A percentile compares a stretch with the other conserved stretches of the same genome.
Evolutionary conservation across 2,888 invertebrate species (phyloP).

Genomic region (Pachydiplax longipennis): DNA sequence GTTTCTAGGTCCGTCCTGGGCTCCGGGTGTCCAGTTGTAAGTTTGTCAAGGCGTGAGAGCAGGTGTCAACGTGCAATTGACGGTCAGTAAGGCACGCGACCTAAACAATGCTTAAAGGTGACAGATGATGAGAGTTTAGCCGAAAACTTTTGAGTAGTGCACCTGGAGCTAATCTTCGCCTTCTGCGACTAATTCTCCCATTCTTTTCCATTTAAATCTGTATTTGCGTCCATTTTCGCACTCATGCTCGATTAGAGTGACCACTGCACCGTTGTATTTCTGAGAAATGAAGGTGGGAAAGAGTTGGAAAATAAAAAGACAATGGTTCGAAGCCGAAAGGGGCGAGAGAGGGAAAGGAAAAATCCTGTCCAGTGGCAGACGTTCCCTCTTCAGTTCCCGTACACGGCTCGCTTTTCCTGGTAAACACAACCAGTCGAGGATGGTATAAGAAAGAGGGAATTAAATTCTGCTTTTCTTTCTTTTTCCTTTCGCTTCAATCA

Average conservation of each 20-base stretch:
- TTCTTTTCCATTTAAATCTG: neutral
- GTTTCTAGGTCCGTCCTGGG: no score
- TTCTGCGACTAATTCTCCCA: neutral
- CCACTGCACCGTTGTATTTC: neutral
- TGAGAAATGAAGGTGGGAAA: neutral
- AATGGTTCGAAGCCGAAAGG: neutral
- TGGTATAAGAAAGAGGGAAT: neutral
- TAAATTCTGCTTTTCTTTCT: neutral
- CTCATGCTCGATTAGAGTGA: neutral
- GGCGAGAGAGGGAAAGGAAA: neutral
- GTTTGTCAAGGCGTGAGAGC: slow-evolving; percentile 3
- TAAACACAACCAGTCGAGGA: neutral
- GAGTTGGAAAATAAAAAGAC: neutral
- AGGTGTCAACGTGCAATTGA: neutral
- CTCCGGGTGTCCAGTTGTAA: neutral
- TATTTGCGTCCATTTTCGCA: neutral
- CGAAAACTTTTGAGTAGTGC: neutral
- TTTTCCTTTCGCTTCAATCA: neutral
- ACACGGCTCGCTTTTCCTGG: neutral
- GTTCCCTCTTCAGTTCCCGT: neutral
- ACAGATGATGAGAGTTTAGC: neutral
- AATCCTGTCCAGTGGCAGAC: neutral
- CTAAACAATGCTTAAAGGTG: neutral
- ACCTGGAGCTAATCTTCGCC: slow-evolving; percentile 6
- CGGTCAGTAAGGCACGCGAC: slow-evolving; percentile 28